Conservation (phyloP, 2,113 vertebrate species). For the Chlamydotis undulata region DNA sequence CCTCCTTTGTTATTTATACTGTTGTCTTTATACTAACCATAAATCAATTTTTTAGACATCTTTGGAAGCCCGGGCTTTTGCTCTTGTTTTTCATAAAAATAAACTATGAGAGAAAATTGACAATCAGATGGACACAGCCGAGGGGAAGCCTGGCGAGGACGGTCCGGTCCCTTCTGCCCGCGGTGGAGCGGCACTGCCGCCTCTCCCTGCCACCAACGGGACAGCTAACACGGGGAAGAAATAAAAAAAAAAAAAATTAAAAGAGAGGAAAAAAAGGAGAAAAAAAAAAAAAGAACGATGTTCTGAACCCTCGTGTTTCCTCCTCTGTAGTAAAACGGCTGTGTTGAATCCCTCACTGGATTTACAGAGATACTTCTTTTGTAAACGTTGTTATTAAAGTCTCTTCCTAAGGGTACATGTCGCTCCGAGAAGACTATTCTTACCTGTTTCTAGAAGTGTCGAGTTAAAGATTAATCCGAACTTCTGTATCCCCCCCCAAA, state of each 20-base stretch:
- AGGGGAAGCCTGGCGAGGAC: not conserved
- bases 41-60: conserved; percentile 63
- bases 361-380: conserved; percentile 74
- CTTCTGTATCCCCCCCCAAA: conserved; percentile 70
- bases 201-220: not conserved
- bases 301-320: conserved; percentile 56
- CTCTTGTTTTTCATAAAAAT: conserved; percentile 58
- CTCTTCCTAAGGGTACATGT: conserved; percentile 35
- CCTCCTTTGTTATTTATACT: conserved; percentile 67
- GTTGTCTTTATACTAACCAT: conserved; percentile 69
- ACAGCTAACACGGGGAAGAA: not conserved
- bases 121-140: conserved; percentile 72
- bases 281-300: not conserved
- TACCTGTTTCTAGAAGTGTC: conserved; percentile 46
- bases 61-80: conserved; percentile 61
- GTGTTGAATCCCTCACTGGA: conserved; percentile 55
- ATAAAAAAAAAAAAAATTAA: not conserved
- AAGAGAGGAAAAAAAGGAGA: not conserved
- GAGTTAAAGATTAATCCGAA: conserved; percentile 68
- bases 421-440: conserved; percentile 43
- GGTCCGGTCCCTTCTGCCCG: not conserved
- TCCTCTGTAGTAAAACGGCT: conserved; percentile 63
- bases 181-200: not conserved
- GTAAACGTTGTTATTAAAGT: conserved; percentile 64
- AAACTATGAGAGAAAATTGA: conserved; percentile 76